Conservation (phyloP, 2,888 invertebrate species). For the Phengaris alcon region DNA sequence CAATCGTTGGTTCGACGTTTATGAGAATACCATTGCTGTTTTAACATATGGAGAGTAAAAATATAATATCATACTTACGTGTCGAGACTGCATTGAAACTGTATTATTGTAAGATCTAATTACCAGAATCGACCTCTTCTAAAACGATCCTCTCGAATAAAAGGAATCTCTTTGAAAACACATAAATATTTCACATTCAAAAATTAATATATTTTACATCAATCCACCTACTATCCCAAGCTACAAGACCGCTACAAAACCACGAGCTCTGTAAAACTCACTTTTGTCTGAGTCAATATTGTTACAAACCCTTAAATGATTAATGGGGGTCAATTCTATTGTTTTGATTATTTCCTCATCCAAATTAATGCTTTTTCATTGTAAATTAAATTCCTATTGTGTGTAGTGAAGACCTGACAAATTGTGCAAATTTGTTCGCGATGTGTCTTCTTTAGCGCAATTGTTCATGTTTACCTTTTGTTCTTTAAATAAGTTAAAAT, state of each 20-base stretch:
- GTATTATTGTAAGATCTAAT: too few species aligned
- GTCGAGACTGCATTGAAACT: too few species aligned
- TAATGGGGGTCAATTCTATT: slow-evolving; percentile 29
- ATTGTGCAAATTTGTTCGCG: slow-evolving; percentile 23
- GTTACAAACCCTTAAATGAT: slow-evolving; percentile 29
- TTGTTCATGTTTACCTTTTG: background rate
- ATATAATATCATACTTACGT: too few species aligned
- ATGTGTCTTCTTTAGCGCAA: slow-evolving; percentile 19
- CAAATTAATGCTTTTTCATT: slow-evolving; percentile 27
- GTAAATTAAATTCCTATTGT: slow-evolving; percentile 24
- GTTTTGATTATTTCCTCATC: slow-evolving; percentile 25
- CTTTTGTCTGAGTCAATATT: slow-evolving; percentile 31
- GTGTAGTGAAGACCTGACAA: background rate
- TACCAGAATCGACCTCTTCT: too few species aligned
- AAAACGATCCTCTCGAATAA: too few species aligned
- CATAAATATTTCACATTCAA: background rate
- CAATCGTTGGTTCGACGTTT: too few species aligned
- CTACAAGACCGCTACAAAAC: slow-evolving; percentile 1
- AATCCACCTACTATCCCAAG: background rate
- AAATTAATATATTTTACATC: background rate
- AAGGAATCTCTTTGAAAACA: too few species aligned
- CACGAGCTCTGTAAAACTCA: slow-evolving; percentile 8
- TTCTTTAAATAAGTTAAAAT: background rate
- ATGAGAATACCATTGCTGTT: too few species aligned
- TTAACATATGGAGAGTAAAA: too few species aligned